These are phyloP conservation scores for Chloebia gouldiae DNA, from an alignment of 2,113 vertebrate genomes.

Conservation along the genomic window DNA sequence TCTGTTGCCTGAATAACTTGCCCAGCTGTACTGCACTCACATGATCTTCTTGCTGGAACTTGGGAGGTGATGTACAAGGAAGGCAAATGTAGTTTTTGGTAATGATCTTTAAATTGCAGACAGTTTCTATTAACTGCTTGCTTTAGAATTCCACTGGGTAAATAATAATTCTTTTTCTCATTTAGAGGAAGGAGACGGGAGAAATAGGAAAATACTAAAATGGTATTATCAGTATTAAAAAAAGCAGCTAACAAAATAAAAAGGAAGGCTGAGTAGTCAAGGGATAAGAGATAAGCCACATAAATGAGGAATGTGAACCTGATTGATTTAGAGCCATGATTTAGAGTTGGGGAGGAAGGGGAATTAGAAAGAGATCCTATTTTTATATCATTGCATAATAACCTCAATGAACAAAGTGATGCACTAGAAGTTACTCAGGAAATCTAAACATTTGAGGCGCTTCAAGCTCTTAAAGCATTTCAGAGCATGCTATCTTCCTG, in stretches of 20 bases:
- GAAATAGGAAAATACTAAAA: not conserved
- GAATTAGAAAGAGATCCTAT: not conserved
- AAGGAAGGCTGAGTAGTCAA: not conserved
- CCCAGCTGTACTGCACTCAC: not conserved
- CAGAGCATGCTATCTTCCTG: not conserved
- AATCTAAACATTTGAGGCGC: not conserved
- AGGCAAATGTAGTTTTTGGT: not conserved
- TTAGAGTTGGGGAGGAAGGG: not conserved
- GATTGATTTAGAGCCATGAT: not conserved
- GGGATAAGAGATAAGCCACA: not conserved
- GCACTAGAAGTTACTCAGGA: not conserved
- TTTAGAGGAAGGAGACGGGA: not conserved
- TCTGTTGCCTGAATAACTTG: not conserved
- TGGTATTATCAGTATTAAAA: not conserved
- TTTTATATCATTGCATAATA: not conserved
- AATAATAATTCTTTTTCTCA: not conserved
- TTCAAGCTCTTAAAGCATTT: not conserved
- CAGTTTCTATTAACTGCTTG: not conserved
- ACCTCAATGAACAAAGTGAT: not conserved
- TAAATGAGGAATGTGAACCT: not conserved
- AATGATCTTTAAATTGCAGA: not conserved
- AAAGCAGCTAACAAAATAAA: not conserved
- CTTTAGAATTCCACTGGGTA: not conserved
- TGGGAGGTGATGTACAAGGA: not conserved
- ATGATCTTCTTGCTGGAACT: not conserved